These are phyloP conservation scores for Harpegnathos saltator DNA, from an alignment of 1,140 invertebrate genomes.

Conservation along the genomic window DNA sequence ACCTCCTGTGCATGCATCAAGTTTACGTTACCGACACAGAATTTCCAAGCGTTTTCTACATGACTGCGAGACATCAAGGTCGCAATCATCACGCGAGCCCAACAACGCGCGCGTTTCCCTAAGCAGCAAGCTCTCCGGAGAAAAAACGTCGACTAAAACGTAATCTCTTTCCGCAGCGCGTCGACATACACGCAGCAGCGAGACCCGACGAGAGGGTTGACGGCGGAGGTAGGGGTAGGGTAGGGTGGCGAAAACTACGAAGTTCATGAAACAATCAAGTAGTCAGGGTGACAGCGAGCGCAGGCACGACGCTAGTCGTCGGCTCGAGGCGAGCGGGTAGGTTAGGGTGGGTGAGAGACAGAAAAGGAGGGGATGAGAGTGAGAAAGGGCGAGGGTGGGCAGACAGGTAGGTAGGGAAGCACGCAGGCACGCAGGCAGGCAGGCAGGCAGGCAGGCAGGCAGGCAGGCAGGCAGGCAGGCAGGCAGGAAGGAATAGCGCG, in stretches of 20 bases:
- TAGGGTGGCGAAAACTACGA: conserved; percentile 50
- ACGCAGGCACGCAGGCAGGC: conserved; percentile 59
- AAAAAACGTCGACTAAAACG: background rate
- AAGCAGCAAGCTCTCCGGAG: background rate
- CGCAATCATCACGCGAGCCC: background rate
- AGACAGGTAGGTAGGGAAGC: conserved; percentile 66
- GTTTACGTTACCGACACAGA: background rate
- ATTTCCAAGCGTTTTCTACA: background rate
- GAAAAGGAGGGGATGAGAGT: conserved; percentile 27
- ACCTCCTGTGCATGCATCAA: no score
- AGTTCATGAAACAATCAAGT: conserved; percentile 60
- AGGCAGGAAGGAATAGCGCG: conserved; percentile 76
- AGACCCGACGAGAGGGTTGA: background rate
- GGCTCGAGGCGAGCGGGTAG: conserved; percentile 46
- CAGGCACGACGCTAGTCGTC: conserved; percentile 49
- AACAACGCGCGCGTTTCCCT: background rate
- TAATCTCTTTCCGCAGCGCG: conserved; percentile 8
- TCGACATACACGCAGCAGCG: conserved; percentile 9
- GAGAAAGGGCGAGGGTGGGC: conserved; percentile 39
- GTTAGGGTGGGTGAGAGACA: conserved; percentile 20
- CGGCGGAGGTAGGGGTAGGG: background rate
- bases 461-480: conserved; percentile 58
- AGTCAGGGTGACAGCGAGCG: conserved; percentile 53
- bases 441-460: conserved; percentile 65
- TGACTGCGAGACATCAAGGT: background rate